Percentiles rank a stretch among this genome's conserved stretches.
Evolutionary conservation across 1,140 invertebrate species (phyloP).

Genomic region (Ostrea edulis): DNA sequence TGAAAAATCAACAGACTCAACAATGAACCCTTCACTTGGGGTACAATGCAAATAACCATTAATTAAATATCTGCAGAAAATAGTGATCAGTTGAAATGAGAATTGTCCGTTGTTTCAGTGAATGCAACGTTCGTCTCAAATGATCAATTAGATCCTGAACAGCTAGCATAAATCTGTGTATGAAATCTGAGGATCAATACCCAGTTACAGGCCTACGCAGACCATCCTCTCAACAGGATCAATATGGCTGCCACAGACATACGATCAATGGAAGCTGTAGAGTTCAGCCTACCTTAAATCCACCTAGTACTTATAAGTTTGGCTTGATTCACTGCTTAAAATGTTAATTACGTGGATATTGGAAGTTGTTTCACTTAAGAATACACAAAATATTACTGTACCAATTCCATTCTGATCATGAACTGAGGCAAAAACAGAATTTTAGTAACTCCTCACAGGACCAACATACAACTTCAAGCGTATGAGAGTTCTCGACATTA

Average conservation of each 20-base stretch:
- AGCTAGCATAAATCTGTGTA: background rate
- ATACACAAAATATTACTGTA: too few relatives aligned
- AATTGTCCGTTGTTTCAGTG: background rate
- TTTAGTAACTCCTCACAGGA: too few relatives aligned
- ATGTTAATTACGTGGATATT: too few relatives aligned
- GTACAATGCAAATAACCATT: background rate
- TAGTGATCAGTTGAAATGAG: background rate
- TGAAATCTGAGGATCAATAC: background rate
- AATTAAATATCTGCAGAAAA: background rate
- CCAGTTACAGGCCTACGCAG: background rate
- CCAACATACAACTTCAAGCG: too few relatives aligned
- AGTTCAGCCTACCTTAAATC: background rate
- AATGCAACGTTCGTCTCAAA: background rate
- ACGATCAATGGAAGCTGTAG: background rate
- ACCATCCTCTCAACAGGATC: background rate
- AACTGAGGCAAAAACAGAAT: too few relatives aligned
- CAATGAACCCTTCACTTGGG: background rate
- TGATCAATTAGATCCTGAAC: background rate
- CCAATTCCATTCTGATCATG: too few relatives aligned
- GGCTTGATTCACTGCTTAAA: too few relatives aligned
- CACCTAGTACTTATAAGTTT: too few relatives aligned
- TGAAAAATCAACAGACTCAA: background rate
- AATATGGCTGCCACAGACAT: constrained; percentile 7
- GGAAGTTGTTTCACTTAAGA: too few relatives aligned
- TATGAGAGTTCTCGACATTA: too few relatives aligned